Evolutionary conservation across 2,113 vertebrate species (phyloP), one percentile per base, ranked within the genome.

Genomic region (Varanus komodoensis): DNA sequence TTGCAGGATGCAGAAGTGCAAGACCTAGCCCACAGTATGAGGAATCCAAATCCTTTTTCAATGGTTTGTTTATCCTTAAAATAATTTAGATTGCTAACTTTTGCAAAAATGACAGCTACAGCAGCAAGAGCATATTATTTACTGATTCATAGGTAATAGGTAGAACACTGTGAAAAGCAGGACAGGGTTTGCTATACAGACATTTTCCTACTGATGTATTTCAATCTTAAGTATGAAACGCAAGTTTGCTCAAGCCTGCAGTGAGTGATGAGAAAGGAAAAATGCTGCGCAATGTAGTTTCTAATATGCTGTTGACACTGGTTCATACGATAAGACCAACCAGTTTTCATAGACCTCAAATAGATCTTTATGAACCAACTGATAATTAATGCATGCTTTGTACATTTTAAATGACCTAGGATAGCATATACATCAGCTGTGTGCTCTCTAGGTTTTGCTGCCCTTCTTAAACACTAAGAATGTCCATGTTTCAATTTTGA

Each of bases 381-480:
- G 74, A 82, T 92, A 75, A 88, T 91, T 89, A 90, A 94, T 69
- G 34, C 94, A 95, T 94, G 93, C 87, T 88, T 95, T 95, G 84
- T 93, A 88, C 92, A 57, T 95, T 91, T 95, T 91, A 88, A 91
- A 87, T 93, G 82, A 94, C 92, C 90, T 94, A 90, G 94, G 89
- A 73, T 75, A 86, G 82, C 44, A 87, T 82, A 54, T 14, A 73
- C 81, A 77, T 44, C 17, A 84, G 84, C 6, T 89, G 77, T 89
- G 74, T 79, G 61, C 85, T 93, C 93, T 67, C 54, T 57, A 54
- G 71, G 86, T 73, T 71, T 79, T 48, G 87, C 68, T 92, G 44
- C 87, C 86, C 91, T 77, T 87, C 3, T 61, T 89, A 54, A 89
- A 82, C 82, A 88, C 80, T 92, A 93, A 50, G 87, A 27, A 67